Base-by-base conservation (phyloP, 2,797 vertebrate genomes). In the Melanotaenia maccullochi region DNA sequence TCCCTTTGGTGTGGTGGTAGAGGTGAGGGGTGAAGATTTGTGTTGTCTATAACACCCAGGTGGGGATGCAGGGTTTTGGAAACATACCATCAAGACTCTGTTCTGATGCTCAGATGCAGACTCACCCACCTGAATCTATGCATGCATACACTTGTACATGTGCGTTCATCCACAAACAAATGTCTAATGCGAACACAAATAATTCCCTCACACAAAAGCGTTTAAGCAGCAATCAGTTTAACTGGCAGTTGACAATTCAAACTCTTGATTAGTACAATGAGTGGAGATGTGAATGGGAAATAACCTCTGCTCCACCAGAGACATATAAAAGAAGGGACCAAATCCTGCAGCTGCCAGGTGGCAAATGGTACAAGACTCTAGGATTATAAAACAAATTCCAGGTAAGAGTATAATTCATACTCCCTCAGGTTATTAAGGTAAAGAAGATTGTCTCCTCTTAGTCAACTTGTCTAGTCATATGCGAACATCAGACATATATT, bases 11-110 rank as follows among this genome's bases (percentile, higher is more conserved):
- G 81, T 65, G 68, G n/a, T 33, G 65, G 5, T 42, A 18, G 44
- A 47, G 59, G 62, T 61, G 47, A 68, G 73, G 49, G 49, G 75
- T 58, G 65, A 68, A 54, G 57, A 54, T 51, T 49, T 84, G 82
- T 36, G 65, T 72, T 85, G 73, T 84, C 75, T 84, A 60, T 67
- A 65, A 71, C 32, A 32, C n/a, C 65, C 78, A 76, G 78, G 82
- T 72, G 75, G 25, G 25, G 55, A 60, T 69, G 56, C 68, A 68
- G 4, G 4, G n/a, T 55, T 75, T 49, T 71, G 44, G 40, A 67
- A 68, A 70, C 36, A 20, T n/a, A 73, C 24, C 36, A 49, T 65
- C 30, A 44, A 54, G 57, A 67, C 30, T 69, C 64, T 8, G 13
- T 51, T 62, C 32, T 59, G 38, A 72, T 18, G 56, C 71, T 71